These are phyloP conservation scores for Hyposoter dolosus DNA, from an alignment of 2,888 invertebrate species.

Conservation along the genomic window DNA sequence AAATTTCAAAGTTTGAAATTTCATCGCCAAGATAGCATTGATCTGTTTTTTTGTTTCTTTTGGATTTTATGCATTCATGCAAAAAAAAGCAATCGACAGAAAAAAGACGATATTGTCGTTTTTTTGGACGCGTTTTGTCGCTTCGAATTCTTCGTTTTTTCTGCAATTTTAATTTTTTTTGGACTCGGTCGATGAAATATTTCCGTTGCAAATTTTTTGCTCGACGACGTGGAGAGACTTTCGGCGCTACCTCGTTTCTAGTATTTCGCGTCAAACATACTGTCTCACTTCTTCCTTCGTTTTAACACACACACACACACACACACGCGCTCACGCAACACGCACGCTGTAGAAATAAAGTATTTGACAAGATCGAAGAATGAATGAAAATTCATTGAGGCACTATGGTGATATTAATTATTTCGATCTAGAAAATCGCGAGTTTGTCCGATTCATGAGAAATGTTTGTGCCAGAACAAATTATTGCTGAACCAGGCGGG, in stretches of 20 bases:
- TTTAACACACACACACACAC: not conserved
- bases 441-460: conserved; percentile 56
- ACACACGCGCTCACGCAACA: not conserved
- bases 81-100: not conserved
- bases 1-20: not conserved
- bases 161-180: not conserved
- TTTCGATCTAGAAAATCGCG: conserved; percentile 52
- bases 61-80: not conserved
- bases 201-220: not conserved
- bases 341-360: conserved; percentile 9
- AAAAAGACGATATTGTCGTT: not conserved
- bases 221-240: not conserved
- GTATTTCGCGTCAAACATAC: conserved; percentile 10
- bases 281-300: not conserved
- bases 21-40: not conserved
- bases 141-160: not conserved
- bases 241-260: not conserved
- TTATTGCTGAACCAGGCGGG: conserved; percentile 89
- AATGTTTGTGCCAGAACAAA: conserved; percentile 86
- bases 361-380: conserved; percentile 40
- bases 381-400: conserved; percentile 56
- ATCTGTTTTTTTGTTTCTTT: not conserved
- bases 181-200: not conserved
- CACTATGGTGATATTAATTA: conserved; percentile 66
- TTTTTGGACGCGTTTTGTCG: not conserved